Conservation (phyloP, 2,888 invertebrate species). For the Phyllotreta cruciferae region DNA sequence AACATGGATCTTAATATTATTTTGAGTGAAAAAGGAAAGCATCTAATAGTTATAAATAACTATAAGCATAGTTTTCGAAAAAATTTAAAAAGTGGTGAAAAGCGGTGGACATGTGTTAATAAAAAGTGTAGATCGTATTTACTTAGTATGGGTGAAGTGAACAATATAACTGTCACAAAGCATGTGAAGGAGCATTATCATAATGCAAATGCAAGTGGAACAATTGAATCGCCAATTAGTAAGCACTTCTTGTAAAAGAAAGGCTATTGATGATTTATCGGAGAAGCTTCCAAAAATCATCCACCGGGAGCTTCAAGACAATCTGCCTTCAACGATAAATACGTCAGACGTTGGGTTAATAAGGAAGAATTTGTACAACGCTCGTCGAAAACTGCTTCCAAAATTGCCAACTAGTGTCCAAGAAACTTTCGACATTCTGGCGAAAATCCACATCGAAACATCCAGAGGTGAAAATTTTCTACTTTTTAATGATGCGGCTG, state of each 20-base stretch:
- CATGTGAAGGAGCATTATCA: background rate
- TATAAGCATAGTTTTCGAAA: background rate
- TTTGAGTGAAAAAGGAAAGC: background rate
- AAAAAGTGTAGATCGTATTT: background rate
- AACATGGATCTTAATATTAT: background rate
- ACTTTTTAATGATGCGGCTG: background rate
- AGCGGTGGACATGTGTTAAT: too few species aligned
- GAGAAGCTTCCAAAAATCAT: background rate
- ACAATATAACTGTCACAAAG: background rate
- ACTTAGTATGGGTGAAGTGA: constrained; percentile 4
- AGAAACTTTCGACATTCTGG: background rate
- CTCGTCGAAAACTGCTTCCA: background rate
- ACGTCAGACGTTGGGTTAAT: background rate
- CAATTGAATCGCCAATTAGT: background rate
- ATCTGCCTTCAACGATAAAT: background rate
- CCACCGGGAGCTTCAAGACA: background rate
- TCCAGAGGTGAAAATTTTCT: constrained; percentile 1
- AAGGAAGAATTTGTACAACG: background rate
- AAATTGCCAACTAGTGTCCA: too few species aligned
- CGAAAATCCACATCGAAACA: background rate
- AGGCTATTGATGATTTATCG: background rate
- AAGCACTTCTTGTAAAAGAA: constrained; percentile 1
- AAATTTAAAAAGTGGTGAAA: too few species aligned
- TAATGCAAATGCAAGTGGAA: constrained; percentile 2
- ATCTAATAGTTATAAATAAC: background rate